phyloP scores from a whole-genome alignment of 2,888 invertebrate species.

The Dasysyrphus albostriatus region DNA sequence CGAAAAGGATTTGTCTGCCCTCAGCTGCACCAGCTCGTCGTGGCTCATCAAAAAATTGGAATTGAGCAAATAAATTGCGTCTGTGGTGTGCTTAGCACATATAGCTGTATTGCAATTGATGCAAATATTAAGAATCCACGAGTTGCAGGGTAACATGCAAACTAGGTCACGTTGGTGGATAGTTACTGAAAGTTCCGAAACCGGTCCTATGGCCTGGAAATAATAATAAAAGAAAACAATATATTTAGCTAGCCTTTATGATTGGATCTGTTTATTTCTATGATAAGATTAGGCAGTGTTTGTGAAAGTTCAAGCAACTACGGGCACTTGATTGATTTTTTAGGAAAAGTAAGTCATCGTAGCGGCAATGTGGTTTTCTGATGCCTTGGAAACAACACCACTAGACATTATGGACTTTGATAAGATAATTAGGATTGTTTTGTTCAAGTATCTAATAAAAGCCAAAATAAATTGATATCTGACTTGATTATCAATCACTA shows the following conservation, averaged over 20 bases:
- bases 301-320: background rate
- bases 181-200: conserved; percentile 80
- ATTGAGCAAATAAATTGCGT: conserved; percentile 79
- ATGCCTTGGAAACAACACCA: conserved; percentile 35
- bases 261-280: conserved; percentile 1
- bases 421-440: conserved; percentile 13
- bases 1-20: conserved; percentile 88
- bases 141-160: conserved; percentile 78
- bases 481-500: conserved; percentile 17
- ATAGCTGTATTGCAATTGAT: conserved; percentile 82
- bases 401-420: conserved; percentile 30
- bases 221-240: conserved; percentile 31
- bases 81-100: conserved; percentile 78
- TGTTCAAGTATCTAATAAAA: background rate
- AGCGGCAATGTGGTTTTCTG: conserved; percentile 4
- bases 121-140: conserved; percentile 82
- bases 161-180: conserved; percentile 81
- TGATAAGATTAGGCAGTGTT: conserved; percentile 9
- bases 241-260: conserved; percentile 18
- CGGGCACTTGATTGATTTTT: conserved; percentile 15
- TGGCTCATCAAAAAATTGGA: conserved; percentile 84
- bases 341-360: conserved; percentile 20
- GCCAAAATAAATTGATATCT: conserved; percentile 2
- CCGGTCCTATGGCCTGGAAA: conserved; percentile 81
- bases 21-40: conserved; percentile 86